Percentiles rank a stretch among this genome's conserved stretches.
phyloP scores from a whole-genome alignment of 2,888 invertebrate genomes.

The Tenthredo amoena region DNA sequence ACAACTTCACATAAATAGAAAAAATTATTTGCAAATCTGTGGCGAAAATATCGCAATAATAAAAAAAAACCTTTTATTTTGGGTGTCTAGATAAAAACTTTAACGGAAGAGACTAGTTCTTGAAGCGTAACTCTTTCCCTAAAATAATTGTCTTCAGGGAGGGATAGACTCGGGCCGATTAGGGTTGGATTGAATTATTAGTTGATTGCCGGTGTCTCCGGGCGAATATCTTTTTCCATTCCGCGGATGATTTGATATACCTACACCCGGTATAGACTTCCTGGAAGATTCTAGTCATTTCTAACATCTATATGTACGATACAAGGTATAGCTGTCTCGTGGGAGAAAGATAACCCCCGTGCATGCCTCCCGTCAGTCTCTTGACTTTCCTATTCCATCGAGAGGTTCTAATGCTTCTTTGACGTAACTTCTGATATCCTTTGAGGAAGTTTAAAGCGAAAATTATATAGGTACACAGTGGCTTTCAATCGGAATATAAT shows the following conservation, averaged over 20 bases:
- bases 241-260: background rate
- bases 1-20: background rate
- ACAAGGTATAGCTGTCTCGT: background rate
- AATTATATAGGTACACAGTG: background rate
- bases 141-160: background rate
- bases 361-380: background rate
- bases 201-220: background rate
- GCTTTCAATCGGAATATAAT: background rate
- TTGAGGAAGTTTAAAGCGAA: background rate
- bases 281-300: background rate
- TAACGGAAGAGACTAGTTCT: background rate
- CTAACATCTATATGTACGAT: background rate
- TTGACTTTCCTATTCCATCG: slow-evolving; percentile 20
- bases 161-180: background rate
- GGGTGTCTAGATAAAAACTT: background rate
- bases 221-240: background rate
- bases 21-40: background rate
- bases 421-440: slow-evolving; percentile 6
- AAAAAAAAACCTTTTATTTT: too few species aligned
- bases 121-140: background rate
- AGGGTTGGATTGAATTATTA: background rate
- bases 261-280: background rate
- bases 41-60: too few species aligned
- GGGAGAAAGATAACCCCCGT: slow-evolving; percentile 10
- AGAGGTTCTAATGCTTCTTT: background rate